Conservation (phyloP, 30 jellyfish, hydroid and myxozoan species). For the Mastigias papua region DNA sequence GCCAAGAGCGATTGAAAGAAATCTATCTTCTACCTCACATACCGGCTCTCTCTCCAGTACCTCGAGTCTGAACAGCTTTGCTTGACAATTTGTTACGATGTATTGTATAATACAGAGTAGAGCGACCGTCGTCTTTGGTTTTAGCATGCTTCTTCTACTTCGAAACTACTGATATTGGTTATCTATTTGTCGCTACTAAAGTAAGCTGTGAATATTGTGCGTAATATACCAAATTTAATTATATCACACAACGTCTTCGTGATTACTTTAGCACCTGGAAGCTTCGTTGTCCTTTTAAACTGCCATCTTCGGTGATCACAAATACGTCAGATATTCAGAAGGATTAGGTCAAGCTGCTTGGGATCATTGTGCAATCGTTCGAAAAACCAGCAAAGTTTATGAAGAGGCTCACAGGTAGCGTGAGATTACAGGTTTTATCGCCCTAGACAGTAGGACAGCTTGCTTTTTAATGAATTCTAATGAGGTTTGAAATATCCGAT, state of each 20-base stretch:
- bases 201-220: background rate
- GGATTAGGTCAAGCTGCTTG: slow-evolving; percentile 19
- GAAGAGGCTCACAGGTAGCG: slow-evolving; percentile 33
- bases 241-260: too few species aligned
- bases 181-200: background rate
- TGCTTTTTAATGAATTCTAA: too few species aligned
- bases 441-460: background rate
- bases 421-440: slow-evolving; percentile 5
- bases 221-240: too few species aligned
- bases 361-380: slow-evolving; percentile 35
- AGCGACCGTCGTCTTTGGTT: background rate
- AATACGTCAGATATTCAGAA: slow-evolving; percentile 22
- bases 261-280: background rate
- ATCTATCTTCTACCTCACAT: slow-evolving; percentile 76
- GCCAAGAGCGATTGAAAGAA: slow-evolving; percentile 80
- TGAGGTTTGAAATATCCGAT: too few species aligned
- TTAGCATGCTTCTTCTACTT: background rate
- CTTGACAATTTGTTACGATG: background rate
- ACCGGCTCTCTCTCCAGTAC: slow-evolving; percentile 43
- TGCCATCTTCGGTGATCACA: background rate
- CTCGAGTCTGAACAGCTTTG: slow-evolving; percentile 31
- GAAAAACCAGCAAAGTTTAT: slow-evolving; percentile 17
- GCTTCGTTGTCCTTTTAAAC: background rate
- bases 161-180: background rate
- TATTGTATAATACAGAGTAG: slow-evolving; percentile 1